Conservation (phyloP, 2,113 vertebrate genomes). For the Aspiorhynchus laticeps region DNA sequence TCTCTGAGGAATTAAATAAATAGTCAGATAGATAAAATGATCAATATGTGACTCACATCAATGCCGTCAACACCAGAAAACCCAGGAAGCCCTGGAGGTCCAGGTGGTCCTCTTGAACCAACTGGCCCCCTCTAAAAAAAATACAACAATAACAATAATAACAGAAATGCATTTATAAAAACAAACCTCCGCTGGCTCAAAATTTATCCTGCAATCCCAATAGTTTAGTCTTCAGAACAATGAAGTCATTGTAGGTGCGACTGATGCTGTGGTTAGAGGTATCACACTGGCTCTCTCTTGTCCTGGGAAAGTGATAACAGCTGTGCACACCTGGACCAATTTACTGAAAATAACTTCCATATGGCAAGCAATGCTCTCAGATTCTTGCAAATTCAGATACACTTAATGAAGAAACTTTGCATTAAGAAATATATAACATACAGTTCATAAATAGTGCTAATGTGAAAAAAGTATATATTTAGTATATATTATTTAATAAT, state of each 20-base stretch:
- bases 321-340: constrained; percentile 11
- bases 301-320: constrained; percentile 32
- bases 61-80: constrained; percentile 94
- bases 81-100: constrained; percentile 83
- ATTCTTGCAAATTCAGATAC: not conserved
- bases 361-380: not conserved
- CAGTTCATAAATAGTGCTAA: not conserved
- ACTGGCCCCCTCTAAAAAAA: constrained; percentile 82
- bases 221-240: constrained; percentile 17
- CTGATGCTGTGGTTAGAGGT: constrained; percentile 20
- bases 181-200: constrained; percentile 6
- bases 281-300: constrained; percentile 64
- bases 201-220: constrained; percentile 43
- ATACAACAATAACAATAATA: constrained; percentile 51
- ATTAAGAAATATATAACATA: not conserved
- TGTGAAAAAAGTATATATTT: too few species aligned
- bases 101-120: constrained; percentile 81
- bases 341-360: constrained; percentile 15
- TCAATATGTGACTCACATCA: constrained; percentile 82
- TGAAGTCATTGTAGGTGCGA: constrained; percentile 2
- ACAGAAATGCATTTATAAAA: not conserved
- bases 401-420: not conserved
- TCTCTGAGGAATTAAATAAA: not conserved
- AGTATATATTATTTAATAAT: not conserved
- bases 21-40: not conserved